Evolutionary conservation across 2,113 vertebrate species (phyloP), one percentile per base, ranked within the genome.

Genomic region (Naja naja): DNA sequence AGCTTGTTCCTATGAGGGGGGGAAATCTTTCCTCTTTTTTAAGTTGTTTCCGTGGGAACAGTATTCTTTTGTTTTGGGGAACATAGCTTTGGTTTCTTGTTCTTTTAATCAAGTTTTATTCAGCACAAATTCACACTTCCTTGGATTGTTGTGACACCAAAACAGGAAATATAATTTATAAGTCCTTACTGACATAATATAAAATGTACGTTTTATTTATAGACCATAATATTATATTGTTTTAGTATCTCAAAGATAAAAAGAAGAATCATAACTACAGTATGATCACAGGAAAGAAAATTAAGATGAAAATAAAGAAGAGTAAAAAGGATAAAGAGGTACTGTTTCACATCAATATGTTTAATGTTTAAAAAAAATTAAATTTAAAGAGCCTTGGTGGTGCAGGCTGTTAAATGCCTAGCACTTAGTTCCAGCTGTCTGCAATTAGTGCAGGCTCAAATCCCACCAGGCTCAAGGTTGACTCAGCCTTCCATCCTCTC

Each of bases 301-400:
- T 99, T 69, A 99, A 99, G 96, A 98, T 99, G 98, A 99, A 98
- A 97, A 98, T 99, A 94, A 99, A 99, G 96, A 99, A 99, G 95
- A 98, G 98, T 90, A 99, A 98, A 97, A 98, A 98, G 94, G 98
- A 99, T 96, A 99, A 99, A 96, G 98, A 99, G 98, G 98, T 99
- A 97, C 60, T 25, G 11, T 52, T 58, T 87, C 22, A 64, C 58
- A 86, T 81, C 30, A 18, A 60, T 86, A 14, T 90, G 11, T 30
- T 27, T 30, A 39, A 86, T 64, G 47, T 25, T 90, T 47, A 8
- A 87, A 87, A 30, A 43, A 49, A 49, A 49, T 8, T 47, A 47
- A 47, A 8, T 49, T 47, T n/a, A n/a, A n/a, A n/a, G n/a, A n/a
- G n/a, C n/a, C n/a, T n/a, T n/a, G n/a, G n/a, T n/a, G n/a, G n/a